A percentile compares a stretch with the other conserved stretches of the same genome.
Conservation (phyloP, 2,797 vertebrate genomes). For the Gymnocypris eckloni region DNA sequence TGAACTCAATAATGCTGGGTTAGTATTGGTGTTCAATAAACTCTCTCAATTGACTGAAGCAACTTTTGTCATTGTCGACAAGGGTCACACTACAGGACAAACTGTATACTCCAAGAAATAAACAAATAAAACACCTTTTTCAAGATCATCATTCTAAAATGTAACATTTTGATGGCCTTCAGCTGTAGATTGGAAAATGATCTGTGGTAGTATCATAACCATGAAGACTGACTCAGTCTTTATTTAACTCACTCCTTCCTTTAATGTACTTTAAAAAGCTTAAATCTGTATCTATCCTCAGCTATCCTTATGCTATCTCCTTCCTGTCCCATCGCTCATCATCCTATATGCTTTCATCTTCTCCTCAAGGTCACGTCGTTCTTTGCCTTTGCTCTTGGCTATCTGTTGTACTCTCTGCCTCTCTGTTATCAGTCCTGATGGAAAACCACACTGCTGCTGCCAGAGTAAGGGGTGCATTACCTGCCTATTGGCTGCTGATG, state of each 20-base stretch:
- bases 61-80: background rate
- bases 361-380: conserved; percentile 33
- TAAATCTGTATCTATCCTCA: background rate
- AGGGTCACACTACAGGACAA: background rate
- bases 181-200: background rate
- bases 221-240: background rate
- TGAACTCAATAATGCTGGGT: background rate
- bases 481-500: conserved; percentile 55
- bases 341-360: conserved; percentile 11
- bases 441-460: conserved; percentile 32
- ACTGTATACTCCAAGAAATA: background rate
- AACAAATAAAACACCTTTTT: background rate
- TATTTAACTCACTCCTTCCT: background rate
- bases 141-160: background rate
- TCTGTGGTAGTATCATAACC: background rate
- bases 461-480: conserved; percentile 25
- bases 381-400: conserved; percentile 21
- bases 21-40: background rate
- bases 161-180: background rate
- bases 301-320: background rate
- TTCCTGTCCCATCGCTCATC: conserved; percentile 7
- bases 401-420: conserved; percentile 17
- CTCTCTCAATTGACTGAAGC: background rate
- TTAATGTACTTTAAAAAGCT: background rate
- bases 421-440: conserved; percentile 31